Base-by-base conservation (phyloP, 2,888 invertebrate genomes). In the Tetranychus truncatus region DNA sequence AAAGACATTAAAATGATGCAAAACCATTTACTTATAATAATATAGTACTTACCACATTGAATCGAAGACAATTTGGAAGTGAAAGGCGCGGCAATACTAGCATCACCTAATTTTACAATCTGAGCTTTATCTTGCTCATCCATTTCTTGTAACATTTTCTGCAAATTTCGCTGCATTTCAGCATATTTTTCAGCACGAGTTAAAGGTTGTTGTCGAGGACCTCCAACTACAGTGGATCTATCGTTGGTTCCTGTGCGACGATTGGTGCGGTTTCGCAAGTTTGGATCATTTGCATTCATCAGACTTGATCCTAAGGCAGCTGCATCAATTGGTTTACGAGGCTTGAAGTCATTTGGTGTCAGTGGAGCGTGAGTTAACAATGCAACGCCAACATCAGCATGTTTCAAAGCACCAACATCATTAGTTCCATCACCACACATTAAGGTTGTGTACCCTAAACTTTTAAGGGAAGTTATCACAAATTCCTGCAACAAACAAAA, bases 371-470 rank as follows among this genome's bases (percentile, higher is more conserved):
- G 73, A 20, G 76, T 72, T 3, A 77, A n/a, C 3, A 78, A 69
- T 3, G 78, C 78, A 24, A 78, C 76, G 79, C 89, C 89, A 81
- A 92, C 95, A 84, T 99, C 90, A 55, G 99, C 95, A 84, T 99
- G 99, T 84, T 99, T 99, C 74, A 99, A 84, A 6, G 95, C 95
- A 21, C 99, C 99, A 15, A 99, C 99, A 84, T 99, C 99, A 83
- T 99, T 99, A 1, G 99, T 99, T 75, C 99, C 99, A 84, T 99
- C 99, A 1, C 99, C 99, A 82, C 99, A 99, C 99, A 99, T 99
- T 2, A 99, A 85, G 0, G 96, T 95, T 5, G 88, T 88, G 81
- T 88, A 92, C 6, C 99, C 99, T 15, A 91, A 84, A 46, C 88
- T 87, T 82, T 94, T 96, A 74, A 99, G 84, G 6, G 90, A 88